Evolutionary conservation across 2,797 vertebrate genomes (phyloP).

Genomic region (Phataginus tetradactyla): DNA sequence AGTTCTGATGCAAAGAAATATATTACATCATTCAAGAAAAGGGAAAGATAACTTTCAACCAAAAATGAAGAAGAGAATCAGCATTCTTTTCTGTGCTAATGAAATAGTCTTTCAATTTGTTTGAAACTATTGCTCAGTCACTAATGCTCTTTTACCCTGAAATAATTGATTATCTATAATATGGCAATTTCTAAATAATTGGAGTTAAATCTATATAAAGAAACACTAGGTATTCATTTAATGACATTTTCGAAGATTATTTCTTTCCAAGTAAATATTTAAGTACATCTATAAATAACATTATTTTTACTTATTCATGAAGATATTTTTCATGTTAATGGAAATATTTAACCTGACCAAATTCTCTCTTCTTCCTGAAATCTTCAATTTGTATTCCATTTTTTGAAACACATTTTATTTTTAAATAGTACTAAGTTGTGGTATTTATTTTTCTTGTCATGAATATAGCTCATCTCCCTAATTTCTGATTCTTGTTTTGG

Average conservation of each 20-base stretch:
- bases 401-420: not conserved
- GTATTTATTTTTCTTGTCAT: not conserved
- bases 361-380: not conserved
- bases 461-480: not conserved
- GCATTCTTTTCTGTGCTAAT: not conserved
- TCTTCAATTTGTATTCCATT: not conserved
- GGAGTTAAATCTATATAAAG: not conserved
- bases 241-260: conserved; percentile 17
- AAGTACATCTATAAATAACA: not conserved
- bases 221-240: not conserved
- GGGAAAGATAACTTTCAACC: not conserved
- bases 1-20: not conserved
- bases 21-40: not conserved
- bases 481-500: not conserved
- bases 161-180: not conserved
- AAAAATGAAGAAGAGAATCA: not conserved
- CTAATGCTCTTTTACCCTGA: not conserved
- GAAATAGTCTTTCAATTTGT: not conserved
- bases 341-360: not conserved
- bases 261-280: not conserved
- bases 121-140: not conserved
- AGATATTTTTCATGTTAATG: not conserved
- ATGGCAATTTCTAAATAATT: not conserved
- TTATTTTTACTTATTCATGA: not conserved
- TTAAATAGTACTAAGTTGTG: not conserved